Evolutionary conservation across 2,797 vertebrate species (phyloP), one percentile per base, ranked within the genome.

Genomic region (Basileuterus tristriatus): DNA sequence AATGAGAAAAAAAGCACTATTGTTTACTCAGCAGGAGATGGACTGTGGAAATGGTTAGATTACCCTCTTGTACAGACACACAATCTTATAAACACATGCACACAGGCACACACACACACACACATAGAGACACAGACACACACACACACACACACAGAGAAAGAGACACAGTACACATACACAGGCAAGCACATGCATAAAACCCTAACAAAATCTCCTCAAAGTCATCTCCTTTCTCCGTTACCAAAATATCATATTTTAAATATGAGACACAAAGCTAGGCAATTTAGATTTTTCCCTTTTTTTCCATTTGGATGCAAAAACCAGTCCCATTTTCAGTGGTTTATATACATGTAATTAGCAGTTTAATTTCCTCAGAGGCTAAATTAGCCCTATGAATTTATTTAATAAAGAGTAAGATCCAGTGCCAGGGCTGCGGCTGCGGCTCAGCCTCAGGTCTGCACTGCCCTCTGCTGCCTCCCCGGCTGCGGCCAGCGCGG

Each of bases 301-400:
- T 95, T 87, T 94, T 90, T 62, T 63, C 93, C 12, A 11, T 55
- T 17, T 44, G 22, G 2, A 56, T 90, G 49, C 72, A 97, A 95
- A 84, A 96, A 86, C 92, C 30, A 3, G 90, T 43, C 80, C 85
- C 77, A 60, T 96, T 96, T 97, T 95, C 37, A 12, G 83, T 96
- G 94, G 83, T 94, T 97, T 97, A 97, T 94, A 94, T 91, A 96
- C 95, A 97, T 96, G 93, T 97, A 98, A 98, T 98, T 98, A 98
- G 96, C 96, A 97, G 96, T 97, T 98, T 98, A 97, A 98, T 98
- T 98, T 98, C 97, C 97, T 98, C 97, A 92, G 97, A 97, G 97
- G 96, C 95, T 96, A 97, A 97, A 97, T 97, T 97, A 98, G 97
- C 95, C 92, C 92, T 83, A 94, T 97, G 97, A 97, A 97, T 97